These are phyloP conservation scores for Podarcis cretensis DNA, from an alignment of 2,113 vertebrate species.

Conservation along the genomic window DNA sequence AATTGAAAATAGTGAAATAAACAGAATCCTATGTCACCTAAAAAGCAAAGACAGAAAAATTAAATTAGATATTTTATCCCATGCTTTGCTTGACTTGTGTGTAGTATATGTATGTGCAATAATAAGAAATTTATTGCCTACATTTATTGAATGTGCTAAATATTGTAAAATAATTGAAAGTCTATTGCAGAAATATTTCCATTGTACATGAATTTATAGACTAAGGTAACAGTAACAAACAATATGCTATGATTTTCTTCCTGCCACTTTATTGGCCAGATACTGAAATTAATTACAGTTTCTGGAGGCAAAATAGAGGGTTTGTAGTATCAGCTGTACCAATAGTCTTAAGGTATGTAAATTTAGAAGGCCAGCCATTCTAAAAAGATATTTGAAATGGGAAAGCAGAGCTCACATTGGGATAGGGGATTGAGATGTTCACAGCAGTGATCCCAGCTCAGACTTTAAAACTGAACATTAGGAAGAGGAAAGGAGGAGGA, in stretches of 20 bases:
- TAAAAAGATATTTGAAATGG: not conserved
- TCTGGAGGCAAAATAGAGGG: not conserved
- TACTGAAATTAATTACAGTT: not conserved
- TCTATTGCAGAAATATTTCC: not conserved
- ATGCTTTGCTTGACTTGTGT: not conserved
- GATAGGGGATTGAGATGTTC: not conserved
- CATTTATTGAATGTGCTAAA: not conserved
- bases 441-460: not conserved
- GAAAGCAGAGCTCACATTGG: not conserved
- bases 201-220: not conserved
- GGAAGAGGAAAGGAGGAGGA: not conserved
- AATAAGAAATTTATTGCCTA: not conserved
- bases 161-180: not conserved
- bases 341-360: not conserved
- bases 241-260: not conserved
- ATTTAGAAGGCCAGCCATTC: not conserved
- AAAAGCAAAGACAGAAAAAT: too few species aligned
- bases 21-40: not conserved
- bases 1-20: not conserved
- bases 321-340: not conserved
- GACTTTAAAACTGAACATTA: not conserved
- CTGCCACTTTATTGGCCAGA: not conserved
- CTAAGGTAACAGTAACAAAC: not conserved
- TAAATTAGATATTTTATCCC: not conserved
- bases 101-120: not conserved